These are phyloP conservation scores for Dipodomys stephensi DNA, from an alignment of 2,113 vertebrate species.

Conservation along the genomic window DNA sequence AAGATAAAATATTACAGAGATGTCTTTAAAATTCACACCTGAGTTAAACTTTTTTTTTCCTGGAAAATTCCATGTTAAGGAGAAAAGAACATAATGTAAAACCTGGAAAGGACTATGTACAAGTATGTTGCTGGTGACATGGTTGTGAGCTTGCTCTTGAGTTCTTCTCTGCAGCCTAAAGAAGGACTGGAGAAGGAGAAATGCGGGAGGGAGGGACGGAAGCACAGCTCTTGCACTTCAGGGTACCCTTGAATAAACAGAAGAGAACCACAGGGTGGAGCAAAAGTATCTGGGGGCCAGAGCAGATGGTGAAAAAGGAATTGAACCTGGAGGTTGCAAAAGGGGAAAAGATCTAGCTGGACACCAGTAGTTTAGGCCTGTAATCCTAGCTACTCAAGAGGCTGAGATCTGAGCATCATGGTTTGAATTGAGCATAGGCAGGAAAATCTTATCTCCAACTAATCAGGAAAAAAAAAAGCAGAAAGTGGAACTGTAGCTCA, in stretches of 20 bases:
- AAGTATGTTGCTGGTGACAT: not conserved
- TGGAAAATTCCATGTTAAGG: constrained; percentile 65
- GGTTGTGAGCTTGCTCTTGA: not conserved
- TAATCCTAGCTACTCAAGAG: too few species aligned
- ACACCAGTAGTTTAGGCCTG: too few species aligned
- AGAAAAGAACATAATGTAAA: constrained; percentile 61
- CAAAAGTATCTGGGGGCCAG: not conserved
- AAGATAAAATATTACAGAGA: constrained; percentile 76
- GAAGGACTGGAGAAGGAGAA: not conserved
- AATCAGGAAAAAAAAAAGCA: too few species aligned
- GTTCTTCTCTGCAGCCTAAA: constrained; percentile 21
- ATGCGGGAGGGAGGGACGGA: not conserved
- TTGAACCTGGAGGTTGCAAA: not conserved
- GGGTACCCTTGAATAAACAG: not conserved
- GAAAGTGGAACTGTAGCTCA: too few species aligned
- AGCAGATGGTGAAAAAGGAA: not conserved
- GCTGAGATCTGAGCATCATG: too few species aligned
- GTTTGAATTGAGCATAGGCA: too few species aligned
- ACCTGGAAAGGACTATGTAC: constrained; percentile 65
- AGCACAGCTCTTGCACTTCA: not conserved
- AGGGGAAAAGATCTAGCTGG: not conserved
- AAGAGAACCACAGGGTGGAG: not conserved
- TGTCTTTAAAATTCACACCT: constrained; percentile 79
- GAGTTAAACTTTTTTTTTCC: constrained; percentile 78
- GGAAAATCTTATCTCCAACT: too few species aligned